Evolutionary conservation across 2,888 invertebrate species (phyloP), one percentile per base, ranked within the genome.

Genomic region (Tuta absoluta): DNA sequence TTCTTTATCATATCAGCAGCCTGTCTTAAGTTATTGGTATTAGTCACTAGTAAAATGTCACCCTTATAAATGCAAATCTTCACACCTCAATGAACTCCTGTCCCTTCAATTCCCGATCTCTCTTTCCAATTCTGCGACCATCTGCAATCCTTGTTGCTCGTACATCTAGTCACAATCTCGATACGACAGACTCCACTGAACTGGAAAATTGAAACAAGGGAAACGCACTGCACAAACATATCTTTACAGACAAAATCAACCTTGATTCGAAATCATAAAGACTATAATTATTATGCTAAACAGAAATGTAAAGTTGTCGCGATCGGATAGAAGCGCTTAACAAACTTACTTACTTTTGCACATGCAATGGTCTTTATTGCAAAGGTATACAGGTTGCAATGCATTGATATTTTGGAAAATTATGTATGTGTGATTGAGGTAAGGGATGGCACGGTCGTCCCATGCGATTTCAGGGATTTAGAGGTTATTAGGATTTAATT

Each of bases 191-290:
- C 56, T 56, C 77, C 88, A 76, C 73, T 86, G 88, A 76, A 71
- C 86, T 75, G 89, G 89, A 90, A 91, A 91, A 91, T 91, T 90
- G 86, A 85, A 87, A 87, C 81, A 78, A 82, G 81, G 84, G 48
- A 56, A 11, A 59, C 12, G 12, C 10, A 56, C 17, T 24, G 33
- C 8, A 56, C 56, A 33, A 56, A 56, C 7, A n/a, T 56, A 56
- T 3, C n/a, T 56, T 53, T 56, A 24, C 33, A 33, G 7, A 33
- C 33, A 0, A 4, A 0, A 8, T 17, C n/a, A 56, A 1, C 10
- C 17, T 56, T n/a, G 8, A 17, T 56, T n/a, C 2, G n/a, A 56
- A 33, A n/a, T 5, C 17, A 17, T 56, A 28, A 17, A 33, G 33
- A 17, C 8, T 17, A 33, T 2, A 56, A 56, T 14, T n/a, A 2